Evolutionary conservation across 2,888 invertebrate genomes (phyloP).

Genomic region (Pterobdella sp.): DNA sequence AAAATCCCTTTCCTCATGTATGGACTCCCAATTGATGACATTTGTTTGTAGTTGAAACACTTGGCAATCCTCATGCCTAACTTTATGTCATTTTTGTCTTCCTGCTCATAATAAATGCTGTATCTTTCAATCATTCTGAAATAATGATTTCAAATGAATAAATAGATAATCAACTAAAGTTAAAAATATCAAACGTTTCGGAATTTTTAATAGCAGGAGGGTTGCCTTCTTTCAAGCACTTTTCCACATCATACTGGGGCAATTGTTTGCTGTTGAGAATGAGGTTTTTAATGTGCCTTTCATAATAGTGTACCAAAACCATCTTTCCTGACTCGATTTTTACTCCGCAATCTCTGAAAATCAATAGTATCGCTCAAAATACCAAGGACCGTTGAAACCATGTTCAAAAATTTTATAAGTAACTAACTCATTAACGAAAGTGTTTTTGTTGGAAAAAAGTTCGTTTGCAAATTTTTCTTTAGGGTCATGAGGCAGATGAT

Average conservation of each 20-base stretch:
- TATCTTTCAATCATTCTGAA: conserved; percentile 35
- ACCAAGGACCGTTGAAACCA: not conserved
- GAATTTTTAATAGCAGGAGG: no score
- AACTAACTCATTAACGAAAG: conserved; percentile 46
- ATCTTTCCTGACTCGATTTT: not conserved
- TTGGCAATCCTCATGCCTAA: conserved; percentile 39
- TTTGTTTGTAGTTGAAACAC: conserved; percentile 45
- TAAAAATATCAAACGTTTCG: not conserved
- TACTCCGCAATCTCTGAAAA: conserved; percentile 19
- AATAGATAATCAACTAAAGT: not conserved
- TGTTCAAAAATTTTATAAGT: not conserved
- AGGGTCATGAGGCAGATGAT: conserved; percentile 41
- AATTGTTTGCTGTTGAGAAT: not conserved
- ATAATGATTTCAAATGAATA: not conserved
- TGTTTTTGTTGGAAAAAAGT: conserved; percentile 43
- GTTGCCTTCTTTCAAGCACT: conserved; percentile 20
- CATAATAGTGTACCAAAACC: not conserved
- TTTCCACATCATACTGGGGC: not conserved
- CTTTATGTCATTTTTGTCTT: conserved; percentile 37
- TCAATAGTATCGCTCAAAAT: not conserved
- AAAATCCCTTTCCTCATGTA: conserved; percentile 46
- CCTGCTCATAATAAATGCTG: conserved; percentile 42
- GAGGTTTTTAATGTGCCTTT: not conserved
- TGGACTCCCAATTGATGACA: conserved; percentile 39
- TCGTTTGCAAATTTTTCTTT: conserved; percentile 42